Conservation (phyloP, 2,888 invertebrate genomes). For the Lepidocyrtinus sp. region DNA sequence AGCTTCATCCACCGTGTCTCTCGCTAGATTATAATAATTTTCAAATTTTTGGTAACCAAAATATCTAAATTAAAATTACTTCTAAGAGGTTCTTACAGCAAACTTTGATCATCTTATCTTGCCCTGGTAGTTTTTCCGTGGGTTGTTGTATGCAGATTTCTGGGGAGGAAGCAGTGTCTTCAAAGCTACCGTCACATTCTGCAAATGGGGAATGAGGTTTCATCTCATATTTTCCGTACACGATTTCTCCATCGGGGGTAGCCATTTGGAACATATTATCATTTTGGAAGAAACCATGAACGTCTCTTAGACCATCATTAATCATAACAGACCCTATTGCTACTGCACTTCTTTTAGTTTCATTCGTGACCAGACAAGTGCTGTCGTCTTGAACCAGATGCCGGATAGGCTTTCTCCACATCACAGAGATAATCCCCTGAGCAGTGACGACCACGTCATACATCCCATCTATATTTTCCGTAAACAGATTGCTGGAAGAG, state of each 20-base stretch:
- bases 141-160: background rate
- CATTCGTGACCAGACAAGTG: background rate
- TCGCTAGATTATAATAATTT: no score
- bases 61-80: background rate
- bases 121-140: background rate
- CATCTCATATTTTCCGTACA: constrained; percentile 52
- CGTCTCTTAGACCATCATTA: constrained; percentile 49
- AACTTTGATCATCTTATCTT: background rate
- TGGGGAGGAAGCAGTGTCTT: background rate
- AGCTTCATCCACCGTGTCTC: background rate
- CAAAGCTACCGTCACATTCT: background rate
- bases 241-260: constrained; percentile 63
- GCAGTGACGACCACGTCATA: constrained; percentile 62
- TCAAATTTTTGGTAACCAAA: no score
- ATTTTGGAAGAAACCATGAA: constrained; percentile 50
- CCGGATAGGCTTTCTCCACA: constrained; percentile 43
- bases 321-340: constrained; percentile 56
- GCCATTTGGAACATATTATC: constrained; percentile 59
- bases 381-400: constrained; percentile 17
- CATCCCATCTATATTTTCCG: no score
- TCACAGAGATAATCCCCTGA: constrained; percentile 56
- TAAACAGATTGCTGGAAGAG: no score
- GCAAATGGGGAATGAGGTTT: constrained; percentile 9
- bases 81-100: background rate
- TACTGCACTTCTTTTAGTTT: constrained; percentile 21